phyloP scores from a whole-genome alignment of 1,140 invertebrate genomes.

The Nomia melanderi region DNA sequence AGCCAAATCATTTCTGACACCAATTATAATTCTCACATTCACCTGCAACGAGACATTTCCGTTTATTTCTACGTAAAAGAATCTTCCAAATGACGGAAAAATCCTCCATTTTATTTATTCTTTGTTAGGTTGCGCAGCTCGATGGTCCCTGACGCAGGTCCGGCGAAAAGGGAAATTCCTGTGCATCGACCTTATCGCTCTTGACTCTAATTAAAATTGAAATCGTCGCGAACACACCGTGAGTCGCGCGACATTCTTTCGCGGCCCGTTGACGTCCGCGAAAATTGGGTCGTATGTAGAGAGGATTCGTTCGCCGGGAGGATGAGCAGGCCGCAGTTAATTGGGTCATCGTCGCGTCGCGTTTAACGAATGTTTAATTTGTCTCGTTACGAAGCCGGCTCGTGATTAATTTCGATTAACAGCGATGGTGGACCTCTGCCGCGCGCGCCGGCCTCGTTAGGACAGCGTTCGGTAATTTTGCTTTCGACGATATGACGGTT shows the following conservation, averaged over 20 bases:
- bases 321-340: slow-evolving; percentile 58
- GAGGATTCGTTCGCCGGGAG: slow-evolving; percentile 18
- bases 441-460: slow-evolving; percentile 29
- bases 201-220: slow-evolving; percentile 40
- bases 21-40: too few relatives aligned
- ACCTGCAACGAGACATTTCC: too few relatives aligned
- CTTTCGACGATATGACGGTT: background rate
- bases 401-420: slow-evolving; percentile 72
- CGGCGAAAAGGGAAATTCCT: background rate
- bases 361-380: slow-evolving; percentile 72
- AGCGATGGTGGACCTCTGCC: slow-evolving; percentile 51
- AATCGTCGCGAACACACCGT: background rate
- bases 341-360: slow-evolving; percentile 56
- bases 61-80: too few relatives aligned
- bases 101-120: too few relatives aligned
- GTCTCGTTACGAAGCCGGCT: slow-evolving; percentile 57
- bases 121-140: too few relatives aligned
- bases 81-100: too few relatives aligned
- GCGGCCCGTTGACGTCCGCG: slow-evolving; percentile 23
- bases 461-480: background rate
- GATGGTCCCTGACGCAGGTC: too few relatives aligned
- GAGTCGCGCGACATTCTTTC: slow-evolving; percentile 19
- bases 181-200: background rate
- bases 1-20: too few relatives aligned
- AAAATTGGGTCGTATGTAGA: slow-evolving; percentile 33